phyloP scores from a whole-genome alignment of 2,888 invertebrate genomes.

The Trachelus troglodyta region DNA sequence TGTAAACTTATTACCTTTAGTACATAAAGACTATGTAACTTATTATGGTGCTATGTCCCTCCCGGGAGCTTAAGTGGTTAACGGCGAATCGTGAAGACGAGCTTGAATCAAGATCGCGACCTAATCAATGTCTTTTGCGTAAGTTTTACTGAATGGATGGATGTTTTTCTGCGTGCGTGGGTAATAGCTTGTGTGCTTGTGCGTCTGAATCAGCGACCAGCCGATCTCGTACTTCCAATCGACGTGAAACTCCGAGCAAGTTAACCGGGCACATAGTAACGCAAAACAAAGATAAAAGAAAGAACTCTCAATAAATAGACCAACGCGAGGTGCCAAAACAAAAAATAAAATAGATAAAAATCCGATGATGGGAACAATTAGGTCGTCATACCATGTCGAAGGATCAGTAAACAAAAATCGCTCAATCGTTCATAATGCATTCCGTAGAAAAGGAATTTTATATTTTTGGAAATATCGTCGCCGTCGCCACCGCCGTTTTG shows the following conservation, averaged over 20 bases:
- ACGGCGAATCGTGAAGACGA: neutral
- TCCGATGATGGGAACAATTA: neutral
- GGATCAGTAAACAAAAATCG: neutral
- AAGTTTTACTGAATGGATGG: neutral
- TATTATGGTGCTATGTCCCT: conserved; percentile 36
- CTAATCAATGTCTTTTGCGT: neutral
- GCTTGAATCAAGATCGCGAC: neutral
- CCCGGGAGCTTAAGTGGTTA: conserved; percentile 23
- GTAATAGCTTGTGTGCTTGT: neutral
- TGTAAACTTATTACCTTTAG: neutral
- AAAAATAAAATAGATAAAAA: neutral
- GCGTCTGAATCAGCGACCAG: neutral
- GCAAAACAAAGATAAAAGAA: neutral
- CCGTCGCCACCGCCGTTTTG: neutral
- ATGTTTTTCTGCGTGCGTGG: neutral
- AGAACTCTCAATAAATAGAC: neutral
- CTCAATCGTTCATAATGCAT: neutral
- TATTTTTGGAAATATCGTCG: neutral
- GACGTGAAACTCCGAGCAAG: neutral
- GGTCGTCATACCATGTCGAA: neutral
- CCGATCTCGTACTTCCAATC: neutral
- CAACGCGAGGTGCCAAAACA: neutral
- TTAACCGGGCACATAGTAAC: neutral
- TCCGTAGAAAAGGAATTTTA: neutral
- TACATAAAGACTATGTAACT: neutral